Conservation (phyloP, 2,888 invertebrate species). For the Metellina segmentata region DNA sequence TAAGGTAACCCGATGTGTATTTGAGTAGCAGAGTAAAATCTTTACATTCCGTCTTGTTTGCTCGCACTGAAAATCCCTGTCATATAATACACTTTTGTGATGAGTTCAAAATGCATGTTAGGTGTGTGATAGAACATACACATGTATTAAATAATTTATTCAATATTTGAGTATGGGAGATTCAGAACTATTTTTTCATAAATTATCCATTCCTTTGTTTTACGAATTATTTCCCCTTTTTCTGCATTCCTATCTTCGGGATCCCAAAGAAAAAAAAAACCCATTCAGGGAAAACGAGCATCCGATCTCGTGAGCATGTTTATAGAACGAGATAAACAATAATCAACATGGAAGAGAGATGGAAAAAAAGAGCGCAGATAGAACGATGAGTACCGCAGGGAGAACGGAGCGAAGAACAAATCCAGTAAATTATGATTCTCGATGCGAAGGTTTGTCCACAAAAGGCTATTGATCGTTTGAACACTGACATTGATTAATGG, state of each 20-base stretch:
- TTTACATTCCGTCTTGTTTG: too few species aligned
- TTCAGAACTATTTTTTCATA: neutral
- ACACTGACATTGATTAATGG: constrained; percentile 72
- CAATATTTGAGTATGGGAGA: neutral
- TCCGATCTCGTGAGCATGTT: neutral
- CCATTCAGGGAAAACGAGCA: neutral
- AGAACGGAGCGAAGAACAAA: constrained; percentile 26
- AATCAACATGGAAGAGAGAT: constrained; percentile 5
- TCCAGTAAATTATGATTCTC: constrained; percentile 74
- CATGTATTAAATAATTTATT: neutral
- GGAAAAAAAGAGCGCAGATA: constrained; percentile 13
- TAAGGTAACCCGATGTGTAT: too few species aligned
- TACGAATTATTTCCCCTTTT: neutral
- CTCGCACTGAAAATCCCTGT: too few species aligned
- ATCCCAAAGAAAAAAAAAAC: neutral
- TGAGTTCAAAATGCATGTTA: too few species aligned
- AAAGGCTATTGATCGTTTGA: constrained; percentile 68
- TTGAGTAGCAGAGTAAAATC: too few species aligned
- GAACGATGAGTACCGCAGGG: constrained; percentile 20
- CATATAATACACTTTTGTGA: too few species aligned
- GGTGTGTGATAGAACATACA: too few species aligned
- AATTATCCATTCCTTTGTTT: neutral
- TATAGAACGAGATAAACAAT: constrained; percentile 42
- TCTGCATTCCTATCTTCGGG: neutral
- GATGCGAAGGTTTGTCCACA: constrained; percentile 67